Percentiles rank a stretch among this genome's conserved stretches.
phyloP scores from a whole-genome alignment of 2,888 invertebrate species.

The Incurvaria masculella region DNA sequence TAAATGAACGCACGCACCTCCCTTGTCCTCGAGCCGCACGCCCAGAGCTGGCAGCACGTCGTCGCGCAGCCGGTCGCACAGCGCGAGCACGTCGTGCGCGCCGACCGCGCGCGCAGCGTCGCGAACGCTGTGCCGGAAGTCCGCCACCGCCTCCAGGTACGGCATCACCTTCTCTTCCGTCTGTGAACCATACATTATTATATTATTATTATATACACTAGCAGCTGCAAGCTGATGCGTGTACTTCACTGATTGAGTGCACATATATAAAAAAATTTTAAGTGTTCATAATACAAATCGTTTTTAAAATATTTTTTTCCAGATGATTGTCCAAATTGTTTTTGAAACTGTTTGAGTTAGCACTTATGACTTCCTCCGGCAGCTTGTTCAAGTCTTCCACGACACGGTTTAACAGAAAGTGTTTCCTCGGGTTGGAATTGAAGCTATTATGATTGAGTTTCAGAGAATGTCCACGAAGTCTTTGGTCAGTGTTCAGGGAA shows the following conservation, averaged over 20 bases:
- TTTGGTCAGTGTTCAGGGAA: too few relatives aligned
- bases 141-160: constrained; percentile 78
- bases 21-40: constrained; percentile 90
- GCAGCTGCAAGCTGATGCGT: too few relatives aligned
- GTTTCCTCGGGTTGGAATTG: too few relatives aligned
- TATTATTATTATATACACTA: too few relatives aligned
- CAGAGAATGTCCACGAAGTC: too few relatives aligned
- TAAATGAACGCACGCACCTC: constrained; percentile 52
- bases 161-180: constrained; percentile 83
- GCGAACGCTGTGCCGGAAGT: constrained; percentile 80
- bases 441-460: too few relatives aligned
- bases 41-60: constrained; percentile 85
- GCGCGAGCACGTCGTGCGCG: constrained; percentile 67
- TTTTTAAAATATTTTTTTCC: not conserved
- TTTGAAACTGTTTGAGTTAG: too few relatives aligned
- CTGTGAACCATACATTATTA: constrained; percentile 27
- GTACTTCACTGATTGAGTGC: too few relatives aligned
- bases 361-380: too few relatives aligned
- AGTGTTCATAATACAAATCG: too few relatives aligned
- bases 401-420: too few relatives aligned
- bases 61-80: constrained; percentile 90
- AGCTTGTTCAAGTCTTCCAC: not conserved
- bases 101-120: constrained; percentile 62
- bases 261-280: not conserved
- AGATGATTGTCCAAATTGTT: too few relatives aligned